Evolutionary conservation across 2,797 vertebrate species (phyloP), one percentile per base, ranked within the genome.

Genomic region (Avahi laniger): DNA sequence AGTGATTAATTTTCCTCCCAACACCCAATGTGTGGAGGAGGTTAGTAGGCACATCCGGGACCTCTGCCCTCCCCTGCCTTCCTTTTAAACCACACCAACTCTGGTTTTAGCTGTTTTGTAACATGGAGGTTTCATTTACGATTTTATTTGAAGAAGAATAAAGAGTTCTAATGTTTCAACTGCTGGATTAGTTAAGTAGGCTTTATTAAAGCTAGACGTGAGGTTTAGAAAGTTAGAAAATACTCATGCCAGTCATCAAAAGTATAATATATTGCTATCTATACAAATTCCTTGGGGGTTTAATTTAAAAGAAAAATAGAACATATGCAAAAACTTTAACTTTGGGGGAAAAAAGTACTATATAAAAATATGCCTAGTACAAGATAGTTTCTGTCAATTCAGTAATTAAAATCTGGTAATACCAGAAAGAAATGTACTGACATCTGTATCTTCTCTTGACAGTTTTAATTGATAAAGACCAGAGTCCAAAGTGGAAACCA

Each of bases 401-500:
- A 30, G 15, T 89, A 78, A 88, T 61, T 89, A 88, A 84, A 82
- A 46, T 82, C 46, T 91, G 30, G 57, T 72, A 84, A 57, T 57
- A 48, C 14, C 26, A 91, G 48, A 57, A 96, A 41, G 63, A 80
- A 30, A 38, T 65, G 78, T 59, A 30, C 12, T 59, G 81, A 91
- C 86, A 81, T 96, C 84, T 82, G 38, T 93, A 10, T 97, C 89
- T 97, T 97, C 84, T 89, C 73, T 93, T 97, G 81, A 61, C 98
- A 99, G 99, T 99, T 97, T 96, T 99, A 93, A 98, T 99, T 96
- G 99, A 99, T 98, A 99, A 98, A 98, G 99, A 99, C 98, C 99
- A 99, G 15, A 98, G 88, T 75, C 99, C 99, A 38, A 98, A 97
- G 91, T 99, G 99, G 99, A 99, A 98, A 57, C 99, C 99, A 11